Conservation (phyloP, 2,888 invertebrate genomes). For the Troides oblongomaculatus region DNA sequence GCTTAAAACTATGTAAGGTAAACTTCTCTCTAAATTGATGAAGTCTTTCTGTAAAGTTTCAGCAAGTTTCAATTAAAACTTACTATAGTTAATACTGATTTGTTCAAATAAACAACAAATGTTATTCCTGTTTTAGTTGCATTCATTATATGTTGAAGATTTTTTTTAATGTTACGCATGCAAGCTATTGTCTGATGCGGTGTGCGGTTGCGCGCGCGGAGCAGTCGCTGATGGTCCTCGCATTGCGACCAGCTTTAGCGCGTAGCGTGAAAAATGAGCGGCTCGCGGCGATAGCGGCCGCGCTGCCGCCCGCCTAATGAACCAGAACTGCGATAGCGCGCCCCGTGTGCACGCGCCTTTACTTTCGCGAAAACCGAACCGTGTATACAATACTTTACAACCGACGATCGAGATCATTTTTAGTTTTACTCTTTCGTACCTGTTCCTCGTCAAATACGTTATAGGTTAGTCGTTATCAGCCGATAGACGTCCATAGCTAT, state of each 20-base stretch:
- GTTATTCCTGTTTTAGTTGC: no score
- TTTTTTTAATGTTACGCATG: background rate
- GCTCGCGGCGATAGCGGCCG: conserved; percentile 56
- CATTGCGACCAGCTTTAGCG: conserved; percentile 23
- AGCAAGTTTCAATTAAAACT: no score
- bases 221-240: conserved; percentile 7
- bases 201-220: conserved; percentile 11
- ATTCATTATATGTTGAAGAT: no score
- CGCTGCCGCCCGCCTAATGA: conserved; percentile 64
- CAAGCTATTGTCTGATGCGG: conserved; percentile 1
- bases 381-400: background rate
- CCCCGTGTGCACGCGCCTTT: conserved; percentile 58
- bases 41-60: no score
- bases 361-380: conserved; percentile 36
- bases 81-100: no score
- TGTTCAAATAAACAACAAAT: no score
- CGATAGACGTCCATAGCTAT: no score
- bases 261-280: conserved; percentile 68
- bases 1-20: no score
- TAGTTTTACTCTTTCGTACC: no score
- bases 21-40: no score
- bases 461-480: no score
- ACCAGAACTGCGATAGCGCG: conserved; percentile 72
- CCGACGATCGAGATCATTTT: background rate
- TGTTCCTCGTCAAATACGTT: no score